phyloP scores from a whole-genome alignment of 2,113 vertebrate genomes.

The Ageneiosus marmoratus region DNA sequence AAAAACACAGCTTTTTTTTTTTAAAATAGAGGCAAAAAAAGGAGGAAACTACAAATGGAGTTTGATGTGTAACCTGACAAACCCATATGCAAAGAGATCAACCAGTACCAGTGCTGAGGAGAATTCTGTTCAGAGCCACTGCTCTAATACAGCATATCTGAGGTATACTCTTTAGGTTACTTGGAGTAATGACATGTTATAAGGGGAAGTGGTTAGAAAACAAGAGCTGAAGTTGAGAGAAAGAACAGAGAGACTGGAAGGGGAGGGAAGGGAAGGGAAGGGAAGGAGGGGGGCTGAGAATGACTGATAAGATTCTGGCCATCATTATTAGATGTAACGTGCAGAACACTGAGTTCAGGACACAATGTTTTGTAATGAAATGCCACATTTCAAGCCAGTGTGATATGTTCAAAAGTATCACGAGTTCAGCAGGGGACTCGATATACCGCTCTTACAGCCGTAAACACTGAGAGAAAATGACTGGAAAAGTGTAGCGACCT shows the following conservation, averaged over 20 bases:
- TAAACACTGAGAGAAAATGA: neutral
- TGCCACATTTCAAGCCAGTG: neutral
- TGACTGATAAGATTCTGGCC: conserved; percentile 6
- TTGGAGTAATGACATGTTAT: neutral
- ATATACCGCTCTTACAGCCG: neutral
- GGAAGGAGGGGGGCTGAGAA: neutral
- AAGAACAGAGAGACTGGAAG: neutral
- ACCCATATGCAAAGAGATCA: conserved; percentile 8
- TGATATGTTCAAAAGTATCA: neutral
- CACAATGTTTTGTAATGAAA: neutral
- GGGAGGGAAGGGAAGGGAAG: too few species aligned
- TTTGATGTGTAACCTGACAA: neutral
- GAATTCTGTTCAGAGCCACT: neutral
- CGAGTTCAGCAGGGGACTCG: neutral
- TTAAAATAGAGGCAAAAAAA: neutral
- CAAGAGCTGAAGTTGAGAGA: neutral
- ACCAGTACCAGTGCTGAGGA: neutral
- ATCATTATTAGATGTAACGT: neutral
- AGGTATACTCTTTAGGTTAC: neutral
- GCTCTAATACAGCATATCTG: neutral
- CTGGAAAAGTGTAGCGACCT: conserved; percentile 6
- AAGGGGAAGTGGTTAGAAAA: neutral
- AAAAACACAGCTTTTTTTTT: neutral
- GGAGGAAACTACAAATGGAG: neutral
- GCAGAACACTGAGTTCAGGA: conserved; percentile 1